These are phyloP conservation scores for Coleophora flavipennella DNA, from an alignment of 2,888 invertebrate genomes.

Conservation along the genomic window DNA sequence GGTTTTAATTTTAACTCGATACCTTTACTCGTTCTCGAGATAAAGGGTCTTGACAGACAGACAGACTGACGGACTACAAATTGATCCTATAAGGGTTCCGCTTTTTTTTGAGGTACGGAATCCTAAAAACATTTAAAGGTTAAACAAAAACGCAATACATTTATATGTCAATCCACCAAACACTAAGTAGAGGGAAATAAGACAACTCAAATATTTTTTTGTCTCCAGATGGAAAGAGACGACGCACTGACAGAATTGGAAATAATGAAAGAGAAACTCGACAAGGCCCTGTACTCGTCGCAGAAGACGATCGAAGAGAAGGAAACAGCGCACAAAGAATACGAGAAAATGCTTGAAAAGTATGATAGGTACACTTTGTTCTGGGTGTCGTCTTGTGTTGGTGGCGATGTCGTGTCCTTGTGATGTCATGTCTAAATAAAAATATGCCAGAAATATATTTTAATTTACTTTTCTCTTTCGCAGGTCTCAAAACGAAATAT, in stretches of 20 bases:
- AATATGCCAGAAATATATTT: slow-evolving; percentile 6
- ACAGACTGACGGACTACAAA: too few species aligned
- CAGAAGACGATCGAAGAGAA: slow-evolving; percentile 91
- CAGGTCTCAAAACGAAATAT: slow-evolving; percentile 91
- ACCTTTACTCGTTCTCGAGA: too few species aligned
- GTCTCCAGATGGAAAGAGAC: slow-evolving; percentile 85
- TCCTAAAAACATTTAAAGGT: too few species aligned
- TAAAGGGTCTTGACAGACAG: too few species aligned
- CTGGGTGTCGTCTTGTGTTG: slow-evolving; percentile 57
- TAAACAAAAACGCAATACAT: too few species aligned
- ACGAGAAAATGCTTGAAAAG: slow-evolving; percentile 93
- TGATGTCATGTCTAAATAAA: slow-evolving; percentile 3
- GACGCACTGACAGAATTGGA: slow-evolving; percentile 88
- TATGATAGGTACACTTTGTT: slow-evolving; percentile 81
- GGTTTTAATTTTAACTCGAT: too few species aligned
- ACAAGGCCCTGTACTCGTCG: slow-evolving; percentile 86
- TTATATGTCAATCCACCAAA: too few species aligned
- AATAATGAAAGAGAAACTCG: slow-evolving; percentile 90
- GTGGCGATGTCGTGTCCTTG: slow-evolving; percentile 32
- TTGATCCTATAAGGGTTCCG: too few species aligned
- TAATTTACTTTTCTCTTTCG: slow-evolving; percentile 22
- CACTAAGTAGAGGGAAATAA: too few species aligned
- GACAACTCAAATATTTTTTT: neutral
- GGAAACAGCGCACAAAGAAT: slow-evolving; percentile 90
- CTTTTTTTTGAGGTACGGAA: too few species aligned